These are phyloP conservation scores for Burhinus oedicnemus DNA, from an alignment of 2,113 vertebrate genomes.

Conservation along the genomic window DNA sequence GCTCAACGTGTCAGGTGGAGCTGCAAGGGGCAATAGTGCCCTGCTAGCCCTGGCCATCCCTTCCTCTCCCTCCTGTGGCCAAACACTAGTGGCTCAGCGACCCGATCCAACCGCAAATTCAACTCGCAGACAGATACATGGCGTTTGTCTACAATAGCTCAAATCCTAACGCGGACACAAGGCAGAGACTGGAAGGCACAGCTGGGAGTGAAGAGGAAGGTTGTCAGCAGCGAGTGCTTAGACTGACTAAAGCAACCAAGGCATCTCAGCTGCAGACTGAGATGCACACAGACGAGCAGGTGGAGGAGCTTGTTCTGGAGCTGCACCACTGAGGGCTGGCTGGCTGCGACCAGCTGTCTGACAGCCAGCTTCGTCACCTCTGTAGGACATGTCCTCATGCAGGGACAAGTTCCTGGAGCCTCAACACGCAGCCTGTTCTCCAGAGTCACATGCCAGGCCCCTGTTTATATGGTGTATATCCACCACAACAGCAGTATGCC, in stretches of 20 bases:
- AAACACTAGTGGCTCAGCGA: neutral
- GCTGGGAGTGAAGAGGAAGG: neutral
- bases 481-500: neutral
- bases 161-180: neutral
- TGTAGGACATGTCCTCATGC: neutral
- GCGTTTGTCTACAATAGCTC: neutral
- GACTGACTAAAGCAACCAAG: neutral
- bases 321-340: neutral
- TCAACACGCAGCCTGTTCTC: neutral
- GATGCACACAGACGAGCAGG: neutral
- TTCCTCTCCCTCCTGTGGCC: neutral
- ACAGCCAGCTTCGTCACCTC: neutral
- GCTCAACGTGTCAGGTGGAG: neutral
- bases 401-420: neutral
- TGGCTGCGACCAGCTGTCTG: neutral
- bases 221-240: neutral
- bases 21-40: neutral
- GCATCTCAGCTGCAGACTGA: neutral
- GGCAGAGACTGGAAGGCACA: neutral
- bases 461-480: neutral
- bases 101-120: fast-evolving
- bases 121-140: neutral
- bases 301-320: neutral
- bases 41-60: neutral
- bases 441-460: neutral